These are phyloP conservation scores for Sapajus apella DNA, from an alignment of 2,113 vertebrate species.

Conservation along the genomic window DNA sequence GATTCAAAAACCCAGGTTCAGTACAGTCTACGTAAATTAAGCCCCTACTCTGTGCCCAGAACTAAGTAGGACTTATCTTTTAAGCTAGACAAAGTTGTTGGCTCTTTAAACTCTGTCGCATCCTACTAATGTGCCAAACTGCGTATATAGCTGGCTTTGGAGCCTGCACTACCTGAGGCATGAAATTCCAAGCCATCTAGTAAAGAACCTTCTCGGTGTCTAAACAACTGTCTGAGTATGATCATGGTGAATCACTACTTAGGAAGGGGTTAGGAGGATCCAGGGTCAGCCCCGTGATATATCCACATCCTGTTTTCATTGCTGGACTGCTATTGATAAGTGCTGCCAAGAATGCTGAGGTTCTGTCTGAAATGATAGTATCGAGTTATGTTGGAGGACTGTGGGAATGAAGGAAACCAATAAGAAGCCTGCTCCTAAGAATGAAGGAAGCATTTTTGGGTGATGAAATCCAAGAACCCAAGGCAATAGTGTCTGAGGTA, in stretches of 20 bases:
- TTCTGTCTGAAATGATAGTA: conserved; percentile 1
- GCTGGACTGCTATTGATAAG: not conserved
- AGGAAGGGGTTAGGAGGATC: not conserved
- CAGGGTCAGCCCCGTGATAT: not conserved
- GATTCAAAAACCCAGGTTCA: not conserved
- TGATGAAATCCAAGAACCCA: conserved; percentile 28
- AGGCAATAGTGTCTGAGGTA: not conserved
- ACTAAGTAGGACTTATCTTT: not conserved
- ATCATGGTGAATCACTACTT: conserved; percentile 50
- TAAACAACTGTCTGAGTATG: not conserved
- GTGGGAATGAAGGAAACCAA: conserved; percentile 1
- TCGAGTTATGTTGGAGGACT: conserved; percentile 11
- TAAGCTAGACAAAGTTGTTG: not conserved
- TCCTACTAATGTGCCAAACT: not conserved
- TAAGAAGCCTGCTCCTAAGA: not conserved
- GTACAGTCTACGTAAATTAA: not conserved
- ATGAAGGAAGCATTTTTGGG: conserved; percentile 42
- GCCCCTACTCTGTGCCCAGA: not conserved
- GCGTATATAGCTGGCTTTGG: not conserved
- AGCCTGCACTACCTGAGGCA: not conserved
- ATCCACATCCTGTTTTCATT: not conserved
- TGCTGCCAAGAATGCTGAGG: conserved; percentile 19
- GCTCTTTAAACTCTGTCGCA: not conserved
- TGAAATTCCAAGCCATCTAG: not conserved
- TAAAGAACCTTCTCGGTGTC: conserved; percentile 23